Evolutionary conservation across 2,888 invertebrate species (phyloP).

Genomic region (Stramonita haemastoma): DNA sequence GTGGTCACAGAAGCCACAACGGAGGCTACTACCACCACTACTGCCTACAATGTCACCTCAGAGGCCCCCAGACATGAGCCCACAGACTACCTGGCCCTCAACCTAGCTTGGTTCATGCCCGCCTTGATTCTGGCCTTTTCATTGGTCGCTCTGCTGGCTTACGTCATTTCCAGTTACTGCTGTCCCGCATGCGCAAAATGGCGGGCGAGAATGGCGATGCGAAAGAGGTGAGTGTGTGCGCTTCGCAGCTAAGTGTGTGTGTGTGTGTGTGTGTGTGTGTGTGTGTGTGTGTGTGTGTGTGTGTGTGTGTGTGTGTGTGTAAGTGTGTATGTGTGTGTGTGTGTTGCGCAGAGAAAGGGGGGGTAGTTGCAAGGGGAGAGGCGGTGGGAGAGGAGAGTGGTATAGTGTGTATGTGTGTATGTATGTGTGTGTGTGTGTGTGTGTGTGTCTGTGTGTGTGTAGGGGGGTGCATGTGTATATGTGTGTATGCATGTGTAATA

Average conservation of each 20-base stretch:
- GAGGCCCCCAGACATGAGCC: neutral
- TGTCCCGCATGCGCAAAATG: conserved; percentile 8
- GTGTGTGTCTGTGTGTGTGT: too few species aligned
- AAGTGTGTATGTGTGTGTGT: too few species aligned
- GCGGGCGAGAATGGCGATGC: neutral
- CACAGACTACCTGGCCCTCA: neutral
- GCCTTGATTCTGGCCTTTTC: conserved; percentile 28
- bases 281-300: too few species aligned
- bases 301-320: too few species aligned
- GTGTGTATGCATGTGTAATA: too few species aligned
- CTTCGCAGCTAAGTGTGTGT: neutral
- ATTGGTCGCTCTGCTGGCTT: neutral
- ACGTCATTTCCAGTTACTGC: conserved; percentile 26
- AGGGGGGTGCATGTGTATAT: too few species aligned
- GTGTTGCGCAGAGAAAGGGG: too few species aligned
- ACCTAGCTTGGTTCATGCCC: conserved; percentile 28
- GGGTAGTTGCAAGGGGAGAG: too few species aligned
- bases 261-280: too few species aligned
- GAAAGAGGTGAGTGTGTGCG: conserved; percentile 14
- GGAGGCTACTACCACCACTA: neutral
- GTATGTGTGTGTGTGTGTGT: too few species aligned
- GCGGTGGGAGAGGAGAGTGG: too few species aligned
- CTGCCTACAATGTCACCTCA: neutral
- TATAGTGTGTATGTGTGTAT: too few species aligned
- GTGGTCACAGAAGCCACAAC: neutral